These are phyloP conservation scores for Drosophila quadrilineata DNA, from an alignment of 1,140 invertebrate species.

Conservation along the genomic window DNA sequence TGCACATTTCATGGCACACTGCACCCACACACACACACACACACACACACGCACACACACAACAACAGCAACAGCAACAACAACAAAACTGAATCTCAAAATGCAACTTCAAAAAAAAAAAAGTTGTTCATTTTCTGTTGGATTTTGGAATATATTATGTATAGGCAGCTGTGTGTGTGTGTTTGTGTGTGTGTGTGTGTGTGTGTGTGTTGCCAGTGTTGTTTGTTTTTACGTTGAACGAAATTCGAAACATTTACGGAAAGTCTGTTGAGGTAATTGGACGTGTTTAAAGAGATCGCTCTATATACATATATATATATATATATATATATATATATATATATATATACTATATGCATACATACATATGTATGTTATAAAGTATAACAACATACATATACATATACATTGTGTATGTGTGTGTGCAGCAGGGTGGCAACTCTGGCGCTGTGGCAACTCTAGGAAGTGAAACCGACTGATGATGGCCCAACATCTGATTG, in stretches of 20 bases:
- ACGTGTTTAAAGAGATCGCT: conserved; percentile 57
- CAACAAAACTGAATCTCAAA: conserved; percentile 22
- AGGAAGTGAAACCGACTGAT: conserved; percentile 15
- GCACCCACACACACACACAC: conserved; percentile 26
- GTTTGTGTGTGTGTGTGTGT: background rate
- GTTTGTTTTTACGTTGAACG: no score
- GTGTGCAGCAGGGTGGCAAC: background rate
- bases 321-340: no score
- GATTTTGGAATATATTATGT: conserved; percentile 10
- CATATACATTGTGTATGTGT: background rate
- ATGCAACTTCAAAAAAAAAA: no score
- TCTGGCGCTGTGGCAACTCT: background rate
- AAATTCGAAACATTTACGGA: conserved; percentile 75
- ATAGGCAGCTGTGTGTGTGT: background rate
- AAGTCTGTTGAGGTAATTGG: conserved; percentile 73
- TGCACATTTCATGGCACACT: conserved; percentile 46
- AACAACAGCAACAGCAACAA: conserved; percentile 19
- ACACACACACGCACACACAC: conserved; percentile 9
- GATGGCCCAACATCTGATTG: background rate
- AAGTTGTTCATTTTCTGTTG: background rate
- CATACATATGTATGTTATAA: no score
- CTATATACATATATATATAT: no score
- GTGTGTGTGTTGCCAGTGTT: conserved; percentile 44
- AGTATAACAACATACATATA: no score
- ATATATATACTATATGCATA: conserved; percentile 26